Conservation (phyloP, 2,113 vertebrate genomes). For the Tachysurus fulvidraco region DNA sequence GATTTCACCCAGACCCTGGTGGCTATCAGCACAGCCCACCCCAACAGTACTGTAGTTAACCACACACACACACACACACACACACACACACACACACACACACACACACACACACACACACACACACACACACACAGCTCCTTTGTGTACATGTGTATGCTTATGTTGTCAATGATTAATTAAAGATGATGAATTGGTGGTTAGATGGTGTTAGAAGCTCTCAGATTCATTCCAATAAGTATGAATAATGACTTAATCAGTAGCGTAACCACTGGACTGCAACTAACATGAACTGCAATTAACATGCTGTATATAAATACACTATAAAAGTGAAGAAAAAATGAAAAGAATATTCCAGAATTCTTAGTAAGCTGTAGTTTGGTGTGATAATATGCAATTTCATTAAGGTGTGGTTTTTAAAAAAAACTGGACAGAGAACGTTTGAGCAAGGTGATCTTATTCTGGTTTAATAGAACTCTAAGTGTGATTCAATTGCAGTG, state of each 20-base stretch:
- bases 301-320: not conserved
- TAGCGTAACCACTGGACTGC: conserved; percentile 62
- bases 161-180: conserved; percentile 65
- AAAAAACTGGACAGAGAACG: not conserved
- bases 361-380: not conserved
- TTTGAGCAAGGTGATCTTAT: not conserved
- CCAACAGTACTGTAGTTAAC: conserved; percentile 62
- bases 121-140: conserved; percentile 46
- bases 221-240: conserved; percentile 70
- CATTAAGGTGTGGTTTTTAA: not conserved
- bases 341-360: not conserved
- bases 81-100: conserved; percentile 47
- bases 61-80: conserved; percentile 47
- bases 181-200: conserved; percentile 74
- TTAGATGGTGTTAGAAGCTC: conserved; percentile 59
- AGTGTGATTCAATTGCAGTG: not conserved
- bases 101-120: conserved; percentile 44
- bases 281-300: not conserved
- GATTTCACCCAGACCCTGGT: conserved; percentile 58
- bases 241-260: conserved; percentile 77
- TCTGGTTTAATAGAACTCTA: not conserved
- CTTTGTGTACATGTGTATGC: not conserved
- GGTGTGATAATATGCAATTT: not conserved
- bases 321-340: not conserved
- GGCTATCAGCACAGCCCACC: conserved; percentile 41